Conservation (phyloP, 2,797 vertebrate species). For the Alosa sapidissima region DNA sequence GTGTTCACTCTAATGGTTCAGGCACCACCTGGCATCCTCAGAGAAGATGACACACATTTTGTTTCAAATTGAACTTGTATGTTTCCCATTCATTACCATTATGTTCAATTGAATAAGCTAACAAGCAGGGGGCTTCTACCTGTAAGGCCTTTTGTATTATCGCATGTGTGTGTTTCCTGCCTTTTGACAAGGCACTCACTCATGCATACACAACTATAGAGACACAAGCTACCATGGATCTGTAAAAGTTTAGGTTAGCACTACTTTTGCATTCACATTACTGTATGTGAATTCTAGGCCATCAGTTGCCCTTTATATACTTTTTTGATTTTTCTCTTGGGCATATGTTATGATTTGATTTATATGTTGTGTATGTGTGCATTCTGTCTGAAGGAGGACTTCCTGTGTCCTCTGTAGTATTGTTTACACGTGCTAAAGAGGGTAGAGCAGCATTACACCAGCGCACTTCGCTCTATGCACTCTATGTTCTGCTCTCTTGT, state of each 20-base stretch:
- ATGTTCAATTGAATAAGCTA: slow-evolving; percentile 65
- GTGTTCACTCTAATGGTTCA: slow-evolving; percentile 58
- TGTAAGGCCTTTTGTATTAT: slow-evolving; percentile 35
- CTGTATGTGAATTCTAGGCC: neutral
- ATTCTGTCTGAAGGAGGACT: neutral
- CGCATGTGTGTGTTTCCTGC: slow-evolving; percentile 20
- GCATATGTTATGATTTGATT: neutral
- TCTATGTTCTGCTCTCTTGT: slow-evolving; percentile 45
- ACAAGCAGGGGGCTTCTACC: slow-evolving; percentile 50
- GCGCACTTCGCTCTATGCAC: slow-evolving; percentile 61
- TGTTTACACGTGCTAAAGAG: slow-evolving; percentile 32
- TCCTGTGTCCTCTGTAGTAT: neutral
- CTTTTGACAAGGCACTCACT: neutral
- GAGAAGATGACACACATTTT: slow-evolving; percentile 42
- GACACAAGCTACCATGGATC: neutral
- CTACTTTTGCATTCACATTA: slow-evolving; percentile 5
- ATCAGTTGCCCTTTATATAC: neutral
- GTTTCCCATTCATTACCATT: slow-evolving; percentile 19
- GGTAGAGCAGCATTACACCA: slow-evolving; percentile 45
- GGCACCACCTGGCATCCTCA: slow-evolving; percentile 44
- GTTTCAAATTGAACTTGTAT: slow-evolving; percentile 4
- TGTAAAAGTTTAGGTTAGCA: slow-evolving; percentile 3
- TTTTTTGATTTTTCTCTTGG: neutral
- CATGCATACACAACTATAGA: neutral
- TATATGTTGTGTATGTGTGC: neutral